A percentile compares a stretch with the other conserved stretches of the same genome.
phyloP scores from a whole-genome alignment of 2,113 vertebrate species.

The Melospiza melodia region DNA sequence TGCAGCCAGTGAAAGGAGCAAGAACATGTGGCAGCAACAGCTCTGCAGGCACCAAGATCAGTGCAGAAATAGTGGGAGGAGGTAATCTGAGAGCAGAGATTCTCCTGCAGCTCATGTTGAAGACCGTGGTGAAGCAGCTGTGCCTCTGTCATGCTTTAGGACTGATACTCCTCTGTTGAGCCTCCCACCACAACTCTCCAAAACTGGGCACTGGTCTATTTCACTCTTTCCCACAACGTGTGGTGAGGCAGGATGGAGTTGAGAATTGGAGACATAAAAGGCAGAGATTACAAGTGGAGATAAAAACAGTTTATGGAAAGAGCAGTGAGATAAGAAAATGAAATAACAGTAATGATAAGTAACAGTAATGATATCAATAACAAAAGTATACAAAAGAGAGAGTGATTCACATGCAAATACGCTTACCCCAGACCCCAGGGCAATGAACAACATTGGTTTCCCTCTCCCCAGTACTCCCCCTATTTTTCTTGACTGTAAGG shows the following conservation, averaged over 20 bases:
- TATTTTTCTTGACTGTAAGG: background rate
- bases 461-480: accelerated
- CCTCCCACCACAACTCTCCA: background rate
- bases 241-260: background rate
- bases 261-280: background rate
- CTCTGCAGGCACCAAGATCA: background rate
- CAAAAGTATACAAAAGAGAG: background rate
- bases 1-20: background rate
- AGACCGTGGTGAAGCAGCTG: background rate
- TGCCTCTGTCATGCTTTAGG: background rate
- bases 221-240: background rate
- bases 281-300: background rate
- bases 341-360: background rate
- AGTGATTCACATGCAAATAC: background rate
- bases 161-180: accelerated
- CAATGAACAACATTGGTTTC: background rate
- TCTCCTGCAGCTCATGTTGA: background rate
- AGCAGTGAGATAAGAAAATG: background rate
- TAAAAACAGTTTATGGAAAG: background rate
- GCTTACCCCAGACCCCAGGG: accelerated
- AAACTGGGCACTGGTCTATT: background rate
- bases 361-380: background rate
- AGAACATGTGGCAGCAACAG: background rate
- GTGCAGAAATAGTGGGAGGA: background rate
- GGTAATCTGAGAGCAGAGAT: background rate